Evolutionary conservation across 2,113 vertebrate genomes (phyloP).

Genomic region (Calidris pugnax): DNA sequence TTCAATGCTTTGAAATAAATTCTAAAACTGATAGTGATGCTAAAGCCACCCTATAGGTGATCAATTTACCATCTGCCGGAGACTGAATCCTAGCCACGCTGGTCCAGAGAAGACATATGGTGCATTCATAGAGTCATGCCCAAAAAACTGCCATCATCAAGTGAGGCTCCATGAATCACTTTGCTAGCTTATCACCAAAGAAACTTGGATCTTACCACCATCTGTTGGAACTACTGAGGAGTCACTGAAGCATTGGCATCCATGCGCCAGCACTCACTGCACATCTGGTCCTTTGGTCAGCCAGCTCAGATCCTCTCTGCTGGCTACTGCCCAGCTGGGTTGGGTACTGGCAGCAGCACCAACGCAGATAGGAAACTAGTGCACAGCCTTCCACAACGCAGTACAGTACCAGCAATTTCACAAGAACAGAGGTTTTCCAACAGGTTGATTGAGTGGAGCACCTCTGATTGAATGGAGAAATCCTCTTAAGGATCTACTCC

Average conservation of each 20-base stretch:
- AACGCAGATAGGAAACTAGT: neutral
- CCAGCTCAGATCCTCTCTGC: slow-evolving; percentile 54
- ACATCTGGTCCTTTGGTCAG: slow-evolving; percentile 65
- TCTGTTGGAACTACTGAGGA: slow-evolving; percentile 60
- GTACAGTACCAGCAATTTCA: neutral
- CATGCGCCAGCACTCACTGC: slow-evolving; percentile 45
- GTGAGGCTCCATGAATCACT: slow-evolving; percentile 68
- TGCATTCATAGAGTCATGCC: slow-evolving; percentile 63
- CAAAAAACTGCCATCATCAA: slow-evolving; percentile 68
- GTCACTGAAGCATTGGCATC: slow-evolving; percentile 61
- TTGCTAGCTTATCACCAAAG: slow-evolving; percentile 68
- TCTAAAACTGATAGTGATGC: slow-evolving; percentile 45
- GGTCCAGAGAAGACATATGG: slow-evolving; percentile 70
- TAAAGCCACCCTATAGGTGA: slow-evolving; percentile 65
- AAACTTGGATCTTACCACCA: slow-evolving; percentile 68
- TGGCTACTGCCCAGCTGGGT: slow-evolving; percentile 60
- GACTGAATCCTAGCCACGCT: slow-evolving; percentile 48
- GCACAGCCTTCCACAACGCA: neutral
- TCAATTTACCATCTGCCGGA: slow-evolving; percentile 66
- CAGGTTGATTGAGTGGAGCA: neutral
- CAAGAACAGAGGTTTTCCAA: neutral
- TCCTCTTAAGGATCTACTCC: neutral
- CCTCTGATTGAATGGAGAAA: neutral
- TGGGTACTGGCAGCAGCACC: slow-evolving; percentile 46
- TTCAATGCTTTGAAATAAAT: slow-evolving; percentile 35